A percentile compares a stretch with the other conserved stretches of the same genome.
phyloP scores from a whole-genome alignment of 2,888 invertebrate species.

The Rhopalosiphum nymphaeae region DNA sequence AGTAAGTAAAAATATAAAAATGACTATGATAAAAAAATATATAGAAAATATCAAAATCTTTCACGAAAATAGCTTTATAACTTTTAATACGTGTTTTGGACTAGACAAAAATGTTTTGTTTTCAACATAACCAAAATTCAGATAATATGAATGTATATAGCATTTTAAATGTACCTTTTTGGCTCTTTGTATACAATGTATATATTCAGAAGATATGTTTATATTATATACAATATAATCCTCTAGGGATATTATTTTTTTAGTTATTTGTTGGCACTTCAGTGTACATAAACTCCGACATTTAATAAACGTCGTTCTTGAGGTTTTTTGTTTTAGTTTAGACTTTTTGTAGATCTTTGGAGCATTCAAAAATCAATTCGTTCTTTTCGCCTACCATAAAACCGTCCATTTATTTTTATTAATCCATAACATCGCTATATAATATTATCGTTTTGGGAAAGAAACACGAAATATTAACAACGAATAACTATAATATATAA shows the following conservation, averaged over 20 bases:
- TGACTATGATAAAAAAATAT: not conserved
- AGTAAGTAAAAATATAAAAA: not conserved
- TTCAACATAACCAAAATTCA: not conserved
- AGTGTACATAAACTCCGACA: not conserved
- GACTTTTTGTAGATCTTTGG: not conserved
- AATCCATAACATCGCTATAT: not conserved
- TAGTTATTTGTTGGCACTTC: not conserved
- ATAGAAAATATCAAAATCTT: not conserved
- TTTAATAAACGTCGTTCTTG: not conserved
- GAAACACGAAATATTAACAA: not conserved
- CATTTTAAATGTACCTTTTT: not conserved
- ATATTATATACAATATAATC: not conserved
- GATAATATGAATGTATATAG: not conserved
- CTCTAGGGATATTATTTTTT: not conserved
- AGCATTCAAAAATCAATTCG: not conserved
- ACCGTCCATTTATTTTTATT: not conserved
- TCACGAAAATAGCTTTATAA: not conserved
- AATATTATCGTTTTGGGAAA: not conserved
- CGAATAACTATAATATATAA: not conserved
- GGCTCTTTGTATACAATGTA: not conserved
- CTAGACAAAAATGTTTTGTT: not conserved
- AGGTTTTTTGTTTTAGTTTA: not conserved
- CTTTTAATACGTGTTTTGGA: not conserved
- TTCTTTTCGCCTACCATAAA: not conserved
- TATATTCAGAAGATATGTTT: not conserved